Evolutionary conservation across 2,888 invertebrate genomes (phyloP).

Genomic region (Cheiracanthium punctorium): DNA sequence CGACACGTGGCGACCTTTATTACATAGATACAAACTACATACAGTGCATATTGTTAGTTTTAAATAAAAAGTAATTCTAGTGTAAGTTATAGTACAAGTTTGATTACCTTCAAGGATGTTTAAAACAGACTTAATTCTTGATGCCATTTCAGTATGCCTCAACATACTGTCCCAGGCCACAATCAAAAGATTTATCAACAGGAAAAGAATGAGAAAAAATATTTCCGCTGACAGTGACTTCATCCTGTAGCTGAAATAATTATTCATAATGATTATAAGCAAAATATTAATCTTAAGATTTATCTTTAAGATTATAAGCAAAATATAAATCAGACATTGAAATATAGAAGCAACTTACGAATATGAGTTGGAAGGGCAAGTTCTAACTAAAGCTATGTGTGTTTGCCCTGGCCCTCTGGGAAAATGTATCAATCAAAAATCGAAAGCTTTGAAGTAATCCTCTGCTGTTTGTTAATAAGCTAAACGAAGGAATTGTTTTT

Average conservation of each 20-base stretch:
- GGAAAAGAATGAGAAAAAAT: constrained; percentile 79
- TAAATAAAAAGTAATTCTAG: background rate
- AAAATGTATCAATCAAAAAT: too few relatives aligned
- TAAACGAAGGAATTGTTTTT: too few relatives aligned
- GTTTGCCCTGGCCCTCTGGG: too few relatives aligned
- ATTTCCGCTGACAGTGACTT: constrained; percentile 79
- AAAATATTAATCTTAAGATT: constrained; percentile 26
- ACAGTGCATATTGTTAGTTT: background rate
- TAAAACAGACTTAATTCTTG: constrained; percentile 77
- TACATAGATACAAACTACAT: background rate
- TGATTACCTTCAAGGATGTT: constrained; percentile 77
- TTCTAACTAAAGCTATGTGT: too few relatives aligned
- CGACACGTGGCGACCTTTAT: too few relatives aligned
- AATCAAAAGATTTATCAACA: constrained; percentile 79
- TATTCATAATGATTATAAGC: too few relatives aligned
- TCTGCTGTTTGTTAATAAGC: too few relatives aligned
- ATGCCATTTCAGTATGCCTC: constrained; percentile 80
- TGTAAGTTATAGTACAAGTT: background rate
- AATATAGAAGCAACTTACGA: too few relatives aligned
- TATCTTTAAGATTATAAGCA: background rate
- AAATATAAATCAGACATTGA: too few relatives aligned
- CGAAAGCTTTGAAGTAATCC: too few relatives aligned
- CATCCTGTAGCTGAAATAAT: constrained; percentile 77
- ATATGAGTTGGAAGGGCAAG: too few relatives aligned
- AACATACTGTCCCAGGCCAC: constrained; percentile 82